These are phyloP conservation scores for Nomada hirtipes DNA, from an alignment of 2,888 invertebrate genomes.

Conservation along the genomic window DNA sequence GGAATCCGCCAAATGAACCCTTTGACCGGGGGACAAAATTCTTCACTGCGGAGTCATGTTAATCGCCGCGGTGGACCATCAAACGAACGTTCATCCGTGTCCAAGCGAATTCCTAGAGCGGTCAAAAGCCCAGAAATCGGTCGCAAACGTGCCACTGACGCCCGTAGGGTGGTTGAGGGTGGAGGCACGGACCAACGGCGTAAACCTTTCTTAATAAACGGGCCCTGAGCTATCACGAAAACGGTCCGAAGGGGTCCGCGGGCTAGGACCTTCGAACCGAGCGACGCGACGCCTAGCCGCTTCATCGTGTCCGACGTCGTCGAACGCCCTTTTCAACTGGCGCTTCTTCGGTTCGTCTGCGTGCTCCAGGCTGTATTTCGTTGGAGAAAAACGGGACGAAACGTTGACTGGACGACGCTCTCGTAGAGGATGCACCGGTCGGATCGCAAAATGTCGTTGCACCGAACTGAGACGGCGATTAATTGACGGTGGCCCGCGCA, in stretches of 20 bases:
- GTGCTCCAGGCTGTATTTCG: conserved; percentile 60
- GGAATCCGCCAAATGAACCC: conserved; percentile 20
- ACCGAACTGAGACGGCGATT: conserved; percentile 50
- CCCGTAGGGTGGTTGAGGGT: conserved; percentile 27
- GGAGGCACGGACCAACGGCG: conserved; percentile 27
- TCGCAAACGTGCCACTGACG: conserved; percentile 26
- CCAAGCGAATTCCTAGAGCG: conserved; percentile 62
- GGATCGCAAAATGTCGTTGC: conserved; percentile 56
- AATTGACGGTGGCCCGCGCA: conserved; percentile 49
- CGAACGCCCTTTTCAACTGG: conserved; percentile 38
- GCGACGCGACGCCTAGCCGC: neutral
- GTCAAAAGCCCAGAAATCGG: conserved; percentile 64
- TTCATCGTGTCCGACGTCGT: conserved; percentile 23
- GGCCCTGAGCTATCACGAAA: conserved; percentile 73
- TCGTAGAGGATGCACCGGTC: neutral
- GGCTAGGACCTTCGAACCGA: conserved; percentile 52
- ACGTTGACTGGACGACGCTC: conserved; percentile 14
- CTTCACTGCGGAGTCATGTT: conserved; percentile 34
- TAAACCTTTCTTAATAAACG: conserved; percentile 70
- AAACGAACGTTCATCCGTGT: conserved; percentile 35
- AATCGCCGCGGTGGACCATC: conserved; percentile 39
- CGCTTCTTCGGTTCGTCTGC: conserved; percentile 53
- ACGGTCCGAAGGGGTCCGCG: conserved; percentile 50
- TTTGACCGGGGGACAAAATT: conserved; percentile 19
- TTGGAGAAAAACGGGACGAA: conserved; percentile 16